These are phyloP conservation scores for Choloepus hoffmanni DNA, from an alignment of 2,113 vertebrate genomes.

Conservation along the genomic window DNA sequence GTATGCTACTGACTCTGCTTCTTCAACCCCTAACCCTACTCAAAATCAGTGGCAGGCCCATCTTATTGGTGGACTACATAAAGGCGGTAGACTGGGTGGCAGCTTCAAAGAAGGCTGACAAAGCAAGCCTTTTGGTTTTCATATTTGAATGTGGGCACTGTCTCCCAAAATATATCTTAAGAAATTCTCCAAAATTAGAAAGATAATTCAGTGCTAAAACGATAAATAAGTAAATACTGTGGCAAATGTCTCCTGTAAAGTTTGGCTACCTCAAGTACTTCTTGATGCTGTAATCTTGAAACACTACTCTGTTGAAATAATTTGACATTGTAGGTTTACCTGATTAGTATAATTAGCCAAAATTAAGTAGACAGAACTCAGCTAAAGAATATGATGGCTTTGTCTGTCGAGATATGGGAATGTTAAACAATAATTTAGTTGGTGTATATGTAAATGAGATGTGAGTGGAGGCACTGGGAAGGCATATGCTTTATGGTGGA, in stretches of 20 bases:
- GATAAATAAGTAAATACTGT: background rate
- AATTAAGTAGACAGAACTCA: background rate
- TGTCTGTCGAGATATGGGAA: background rate
- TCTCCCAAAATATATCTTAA: background rate
- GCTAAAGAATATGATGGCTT: background rate
- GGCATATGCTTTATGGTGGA: background rate
- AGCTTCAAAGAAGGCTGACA: background rate
- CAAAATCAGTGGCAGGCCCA: background rate
- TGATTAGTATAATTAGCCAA: background rate
- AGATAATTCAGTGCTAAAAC: background rate
- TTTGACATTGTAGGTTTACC: background rate
- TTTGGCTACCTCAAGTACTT: background rate
- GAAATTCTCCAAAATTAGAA: background rate
- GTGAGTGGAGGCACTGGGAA: background rate
- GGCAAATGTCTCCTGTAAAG: background rate
- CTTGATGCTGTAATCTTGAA: background rate
- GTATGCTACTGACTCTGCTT: background rate
- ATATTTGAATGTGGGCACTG: background rate
- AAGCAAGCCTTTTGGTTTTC: background rate
- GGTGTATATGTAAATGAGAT: background rate
- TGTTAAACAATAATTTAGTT: background rate
- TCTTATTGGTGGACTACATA: background rate
- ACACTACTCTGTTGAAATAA: background rate
- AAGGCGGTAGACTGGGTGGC: background rate
- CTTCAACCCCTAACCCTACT: background rate